Conservation (phyloP, 2,797 vertebrate genomes). For the Nyctibius grandis region DNA sequence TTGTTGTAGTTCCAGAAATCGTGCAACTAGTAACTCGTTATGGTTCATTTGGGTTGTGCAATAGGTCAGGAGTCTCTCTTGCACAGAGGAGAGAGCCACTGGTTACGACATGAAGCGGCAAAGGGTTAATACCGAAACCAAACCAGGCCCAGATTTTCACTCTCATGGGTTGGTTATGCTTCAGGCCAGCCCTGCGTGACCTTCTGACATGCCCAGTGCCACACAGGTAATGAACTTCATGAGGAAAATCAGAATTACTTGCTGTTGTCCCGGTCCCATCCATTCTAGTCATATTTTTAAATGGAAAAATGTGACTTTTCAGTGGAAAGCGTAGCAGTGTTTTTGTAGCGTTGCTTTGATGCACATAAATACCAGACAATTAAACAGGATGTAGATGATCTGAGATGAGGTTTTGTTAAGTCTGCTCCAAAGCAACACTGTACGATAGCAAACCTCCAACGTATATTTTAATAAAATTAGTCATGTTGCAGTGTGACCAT, state of each 20-base stretch:
- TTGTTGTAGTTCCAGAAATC: neutral
- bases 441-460: neutral
- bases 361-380: neutral
- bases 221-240: neutral
- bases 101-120: fast-evolving
- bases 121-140: fast-evolving
- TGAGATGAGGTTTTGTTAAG: neutral
- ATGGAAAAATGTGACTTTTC: neutral
- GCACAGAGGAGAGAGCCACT: neutral
- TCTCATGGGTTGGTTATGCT: neutral
- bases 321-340: neutral
- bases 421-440: neutral
- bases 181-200: neutral
- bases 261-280: neutral
- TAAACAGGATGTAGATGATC: neutral
- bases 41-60: neutral
- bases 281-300: neutral
- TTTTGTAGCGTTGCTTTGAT: neutral
- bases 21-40: neutral
- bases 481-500: neutral
- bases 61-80: neutral
- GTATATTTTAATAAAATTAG: neutral
- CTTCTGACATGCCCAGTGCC: neutral
- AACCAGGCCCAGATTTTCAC: neutral
- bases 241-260: neutral